Evolutionary conservation across 2,113 vertebrate species (phyloP).

Genomic region (Melanotaenia duboulayi): DNA sequence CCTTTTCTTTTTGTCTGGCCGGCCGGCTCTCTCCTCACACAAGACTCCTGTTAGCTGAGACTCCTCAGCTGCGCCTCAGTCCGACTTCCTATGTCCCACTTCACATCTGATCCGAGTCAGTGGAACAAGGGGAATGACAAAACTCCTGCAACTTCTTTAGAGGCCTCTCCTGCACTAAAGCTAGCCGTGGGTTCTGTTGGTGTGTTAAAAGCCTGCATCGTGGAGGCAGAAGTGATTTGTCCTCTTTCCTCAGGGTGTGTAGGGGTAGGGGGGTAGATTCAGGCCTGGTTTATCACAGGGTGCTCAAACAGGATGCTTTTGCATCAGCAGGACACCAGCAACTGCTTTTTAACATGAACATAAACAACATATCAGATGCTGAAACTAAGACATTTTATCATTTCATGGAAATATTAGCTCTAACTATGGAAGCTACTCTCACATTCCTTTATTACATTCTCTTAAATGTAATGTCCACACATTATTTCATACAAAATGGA

Average conservation of each 20-base stretch:
- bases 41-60: constrained; percentile 3
- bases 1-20: constrained; percentile 44
- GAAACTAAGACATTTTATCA: too few relatives aligned
- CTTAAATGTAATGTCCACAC: too few relatives aligned
- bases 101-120: neutral
- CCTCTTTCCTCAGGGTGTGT: constrained; percentile 52
- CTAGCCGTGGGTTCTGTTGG: constrained; percentile 23
- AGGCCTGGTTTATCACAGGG: constrained; percentile 30
- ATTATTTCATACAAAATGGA: too few relatives aligned
- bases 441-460: too few relatives aligned
- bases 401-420: too few relatives aligned
- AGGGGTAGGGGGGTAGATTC: constrained; percentile 6
- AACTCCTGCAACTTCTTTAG: neutral
- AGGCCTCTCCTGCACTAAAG: constrained; percentile 16
- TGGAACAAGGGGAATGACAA: neutral
- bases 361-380: too few relatives aligned
- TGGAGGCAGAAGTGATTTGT: constrained; percentile 51
- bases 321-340: neutral
- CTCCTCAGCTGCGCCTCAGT: too few relatives aligned
- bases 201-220: constrained; percentile 40
- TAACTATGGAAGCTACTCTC: too few relatives aligned
- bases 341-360: constrained; percentile 8
- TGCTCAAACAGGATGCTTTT: constrained; percentile 7
- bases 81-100: neutral
- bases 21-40: neutral